A percentile compares a stretch with the other conserved stretches of the same genome.
Conservation (phyloP, 2,797 vertebrate species). For the Mormyrus hasselquistii region DNA sequence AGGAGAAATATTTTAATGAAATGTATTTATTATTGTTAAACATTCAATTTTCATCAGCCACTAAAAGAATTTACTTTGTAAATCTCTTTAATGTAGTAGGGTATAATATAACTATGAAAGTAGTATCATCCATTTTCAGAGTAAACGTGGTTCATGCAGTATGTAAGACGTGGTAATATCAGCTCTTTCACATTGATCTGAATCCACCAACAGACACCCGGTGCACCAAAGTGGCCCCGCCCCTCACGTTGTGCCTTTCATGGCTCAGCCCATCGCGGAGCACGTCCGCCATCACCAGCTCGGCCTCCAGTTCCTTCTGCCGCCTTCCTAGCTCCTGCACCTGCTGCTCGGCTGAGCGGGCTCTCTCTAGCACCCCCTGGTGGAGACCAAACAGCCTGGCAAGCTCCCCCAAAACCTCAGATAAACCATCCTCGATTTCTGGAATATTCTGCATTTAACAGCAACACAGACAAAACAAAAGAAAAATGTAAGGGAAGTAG, state of each 20-base stretch:
- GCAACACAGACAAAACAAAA: background rate
- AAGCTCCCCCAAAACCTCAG: slow-evolving; percentile 59
- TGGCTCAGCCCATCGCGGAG: slow-evolving; percentile 63
- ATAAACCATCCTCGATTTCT: slow-evolving; percentile 63
- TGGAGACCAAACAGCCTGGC: slow-evolving; percentile 59
- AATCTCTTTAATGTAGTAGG: background rate
- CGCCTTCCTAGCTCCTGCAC: slow-evolving; percentile 62
- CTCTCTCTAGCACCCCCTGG: slow-evolving; percentile 60
- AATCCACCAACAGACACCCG: background rate
- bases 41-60: background rate
- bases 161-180: background rate
- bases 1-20: background rate
- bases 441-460: slow-evolving; percentile 32
- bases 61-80: background rate
- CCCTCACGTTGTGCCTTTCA: slow-evolving; percentile 72
- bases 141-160: background rate
- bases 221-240: background rate
- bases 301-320: slow-evolving; percentile 64
- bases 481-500: background rate
- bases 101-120: background rate
- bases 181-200: background rate
- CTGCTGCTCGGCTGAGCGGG: slow-evolving; percentile 64
- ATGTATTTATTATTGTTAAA: background rate
- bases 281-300: slow-evolving; percentile 65
- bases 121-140: background rate